A percentile compares a stretch with the other conserved stretches of the same genome.
Conservation (phyloP, 23 tunicate species). For the Halocynthia roretzi region DNA sequence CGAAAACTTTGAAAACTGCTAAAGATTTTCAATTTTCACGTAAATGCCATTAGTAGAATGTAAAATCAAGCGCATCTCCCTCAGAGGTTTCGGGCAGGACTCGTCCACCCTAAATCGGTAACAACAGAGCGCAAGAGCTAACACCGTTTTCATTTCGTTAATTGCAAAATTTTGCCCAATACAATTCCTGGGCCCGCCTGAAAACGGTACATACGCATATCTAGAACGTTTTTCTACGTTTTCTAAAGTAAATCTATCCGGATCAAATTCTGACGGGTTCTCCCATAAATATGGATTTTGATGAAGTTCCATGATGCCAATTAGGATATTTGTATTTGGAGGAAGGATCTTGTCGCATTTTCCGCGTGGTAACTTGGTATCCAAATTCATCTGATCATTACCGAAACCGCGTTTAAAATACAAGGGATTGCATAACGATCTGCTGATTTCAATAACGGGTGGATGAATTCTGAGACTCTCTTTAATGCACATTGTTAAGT, state of each 20-base stretch:
- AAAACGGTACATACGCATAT: conserved; percentile 71
- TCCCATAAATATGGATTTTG: conserved; percentile 15
- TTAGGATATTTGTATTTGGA: background rate
- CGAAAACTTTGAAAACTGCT: no score
- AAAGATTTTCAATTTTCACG: conserved; percentile 27
- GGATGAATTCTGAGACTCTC: conserved; percentile 23
- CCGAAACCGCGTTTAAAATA: conserved; percentile 12
- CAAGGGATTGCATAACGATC: background rate
- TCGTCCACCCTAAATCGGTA: conserved; percentile 48
- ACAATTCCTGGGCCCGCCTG: conserved; percentile 90
- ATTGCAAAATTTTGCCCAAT: conserved; percentile 89
- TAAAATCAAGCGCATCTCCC: conserved; percentile 43
- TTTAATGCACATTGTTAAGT: conserved; percentile 19
- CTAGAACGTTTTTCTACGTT: conserved; percentile 32
- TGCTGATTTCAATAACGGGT: conserved; percentile 5
- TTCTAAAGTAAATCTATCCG: conserved; percentile 43
- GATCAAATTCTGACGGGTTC: conserved; percentile 63
- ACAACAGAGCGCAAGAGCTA: conserved; percentile 37
- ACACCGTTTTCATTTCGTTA: conserved; percentile 78
- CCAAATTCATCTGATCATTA: background rate
- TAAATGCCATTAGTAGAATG: conserved; percentile 62
- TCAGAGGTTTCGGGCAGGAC: conserved; percentile 47
- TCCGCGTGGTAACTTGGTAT: background rate
- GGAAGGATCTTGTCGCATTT: background rate
- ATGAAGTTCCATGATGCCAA: conserved; percentile 3